A percentile compares a stretch with the other conserved stretches of the same genome.
Conservation (phyloP, 1,140 invertebrate genomes). For the Drosophila ercepeae region DNA sequence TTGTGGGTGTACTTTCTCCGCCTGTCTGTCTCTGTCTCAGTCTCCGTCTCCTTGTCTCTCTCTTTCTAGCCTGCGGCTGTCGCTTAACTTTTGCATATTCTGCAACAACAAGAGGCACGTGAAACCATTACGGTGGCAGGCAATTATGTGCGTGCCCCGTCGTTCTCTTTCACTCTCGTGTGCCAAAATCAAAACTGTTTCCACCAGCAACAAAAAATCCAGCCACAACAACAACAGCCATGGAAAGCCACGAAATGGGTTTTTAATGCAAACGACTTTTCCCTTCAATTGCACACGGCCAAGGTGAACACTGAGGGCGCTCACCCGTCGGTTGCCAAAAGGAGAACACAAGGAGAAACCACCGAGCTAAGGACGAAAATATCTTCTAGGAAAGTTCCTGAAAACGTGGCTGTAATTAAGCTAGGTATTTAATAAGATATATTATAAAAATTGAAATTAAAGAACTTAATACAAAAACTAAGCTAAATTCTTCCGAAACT, state of each 20-base stretch:
- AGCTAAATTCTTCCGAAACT: too few species aligned
- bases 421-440: too few species aligned
- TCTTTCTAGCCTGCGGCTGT: constrained; percentile 22
- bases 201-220: constrained; percentile 34
- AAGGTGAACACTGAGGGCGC: constrained; percentile 64
- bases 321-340: constrained; percentile 1
- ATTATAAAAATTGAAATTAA: not conserved
- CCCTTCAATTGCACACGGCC: constrained; percentile 61
- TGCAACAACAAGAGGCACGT: constrained; percentile 47
- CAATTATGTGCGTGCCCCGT: constrained; percentile 74
- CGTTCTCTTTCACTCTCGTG: constrained; percentile 7
- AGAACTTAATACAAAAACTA: too few species aligned
- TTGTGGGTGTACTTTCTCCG: constrained; percentile 3
- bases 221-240: constrained; percentile 29
- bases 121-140: constrained; percentile 74
- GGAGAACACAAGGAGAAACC: constrained; percentile 1
- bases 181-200: constrained; percentile 61
- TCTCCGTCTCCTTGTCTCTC: constrained; percentile 10
- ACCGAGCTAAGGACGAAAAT: not conserved
- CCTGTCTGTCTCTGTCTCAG: not conserved
- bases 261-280: constrained; percentile 77
- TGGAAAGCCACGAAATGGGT: constrained; percentile 69
- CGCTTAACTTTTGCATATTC: constrained; percentile 56
- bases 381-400: not conserved
- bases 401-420: not conserved